Base-by-base conservation (phyloP, 2,888 invertebrate species). In the Tiliacea citrago region DNA sequence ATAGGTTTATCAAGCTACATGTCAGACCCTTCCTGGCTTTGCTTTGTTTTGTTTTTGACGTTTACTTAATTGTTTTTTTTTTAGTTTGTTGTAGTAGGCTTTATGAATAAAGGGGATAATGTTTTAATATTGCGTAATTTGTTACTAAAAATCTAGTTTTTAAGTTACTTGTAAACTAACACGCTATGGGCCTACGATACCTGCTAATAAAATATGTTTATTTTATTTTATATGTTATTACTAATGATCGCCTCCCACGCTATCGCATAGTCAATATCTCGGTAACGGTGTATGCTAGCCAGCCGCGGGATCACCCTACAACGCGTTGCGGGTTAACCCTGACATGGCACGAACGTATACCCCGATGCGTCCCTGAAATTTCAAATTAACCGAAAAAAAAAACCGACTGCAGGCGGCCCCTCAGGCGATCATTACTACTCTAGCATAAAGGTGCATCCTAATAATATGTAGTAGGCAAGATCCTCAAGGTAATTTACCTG, bases 401-500 rank as follows among this genome's bases (percentile, higher is more conserved):
- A 6, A 53, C 5, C n/a, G 1, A n/a, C 53, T 53, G 24, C 24
- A 24, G 13, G 24, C 13, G 24, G 24, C 55, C 13, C 12, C 24
- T 24, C 55, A 24, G 7, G 24, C 24, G 13, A 55, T 55, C 7
- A 6, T 55, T 24, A 55, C 13, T 55, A 53, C 55, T 8, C 24
- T 55, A 55, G 13, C 16, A 24, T 55, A 24, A 55, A 6, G 24
- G 55, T 7, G 55, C 13, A 24, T 24, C 24, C 24, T 55, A 21
- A 7, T 29, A 29, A 21, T 42, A 42, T 13, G 7, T 21, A 29
- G 1, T n/a, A 8, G n/a, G 45, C 16, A 63, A 47, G 29, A 3
- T 67, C 13, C 24, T 35, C 47, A 39, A 47, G 16, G 4, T 24
- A 10, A 7, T 16, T 69, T 85, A 95, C 95, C 77, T 91, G 86